Evolutionary conservation across 2,113 vertebrate genomes (phyloP).

Genomic region (Sceloporus tristichus): DNA sequence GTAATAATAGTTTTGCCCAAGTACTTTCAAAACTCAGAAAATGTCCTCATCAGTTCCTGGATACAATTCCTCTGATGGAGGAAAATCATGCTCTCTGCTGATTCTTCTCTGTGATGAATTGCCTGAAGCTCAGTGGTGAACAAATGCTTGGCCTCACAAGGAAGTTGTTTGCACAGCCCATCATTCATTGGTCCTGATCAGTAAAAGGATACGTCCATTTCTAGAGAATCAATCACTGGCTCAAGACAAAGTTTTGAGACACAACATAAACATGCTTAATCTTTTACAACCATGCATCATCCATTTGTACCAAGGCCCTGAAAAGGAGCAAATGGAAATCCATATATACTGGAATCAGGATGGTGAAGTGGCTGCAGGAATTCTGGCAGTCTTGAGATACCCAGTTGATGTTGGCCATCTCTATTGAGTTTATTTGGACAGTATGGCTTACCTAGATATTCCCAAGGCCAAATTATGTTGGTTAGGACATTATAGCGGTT

Average conservation of each 20-base stretch:
- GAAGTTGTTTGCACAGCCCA: constrained; percentile 41
- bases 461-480: no score
- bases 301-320: constrained; percentile 7
- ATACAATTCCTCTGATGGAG: constrained; percentile 42
- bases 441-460: constrained; percentile 39
- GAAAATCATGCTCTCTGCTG: constrained; percentile 44
- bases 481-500: no score
- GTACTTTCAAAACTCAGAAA: not conserved
- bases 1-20: not conserved
- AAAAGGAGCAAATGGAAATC: constrained; percentile 16
- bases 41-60: not conserved
- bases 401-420: constrained; percentile 52
- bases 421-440: constrained; percentile 45
- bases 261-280: constrained; percentile 31
- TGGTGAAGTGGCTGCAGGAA: constrained; percentile 49
- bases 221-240: constrained; percentile 12
- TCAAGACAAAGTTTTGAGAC: constrained; percentile 48
- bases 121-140: constrained; percentile 33
- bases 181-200: constrained; percentile 41
- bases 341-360: constrained; percentile 24
- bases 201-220: constrained; percentile 11
- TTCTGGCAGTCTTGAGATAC: constrained; percentile 43
- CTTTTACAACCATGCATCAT: constrained; percentile 22
- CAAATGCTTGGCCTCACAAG: constrained; percentile 12
- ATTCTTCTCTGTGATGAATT: constrained; percentile 44